Evolutionary conservation across 2,797 vertebrate species (phyloP).

Genomic region (Hapalemur alaotrensis): DNA sequence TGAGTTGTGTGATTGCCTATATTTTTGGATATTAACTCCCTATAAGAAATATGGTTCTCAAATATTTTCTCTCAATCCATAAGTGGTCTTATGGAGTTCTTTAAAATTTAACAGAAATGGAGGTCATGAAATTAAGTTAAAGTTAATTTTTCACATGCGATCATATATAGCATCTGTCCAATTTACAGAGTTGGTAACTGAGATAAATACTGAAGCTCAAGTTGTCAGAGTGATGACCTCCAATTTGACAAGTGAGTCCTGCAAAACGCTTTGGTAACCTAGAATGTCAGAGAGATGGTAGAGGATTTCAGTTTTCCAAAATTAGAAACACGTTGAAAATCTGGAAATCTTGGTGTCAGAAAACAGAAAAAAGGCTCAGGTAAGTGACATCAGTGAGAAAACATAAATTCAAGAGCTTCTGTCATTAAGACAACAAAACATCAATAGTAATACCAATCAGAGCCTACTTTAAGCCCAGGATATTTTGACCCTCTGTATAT

Average conservation of each 20-base stretch:
- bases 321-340: neutral
- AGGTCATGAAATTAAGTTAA: neutral
- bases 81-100: neutral
- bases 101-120: neutral
- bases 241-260: neutral
- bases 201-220: neutral
- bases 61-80: neutral
- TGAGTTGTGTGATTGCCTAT: neutral
- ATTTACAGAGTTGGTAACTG: neutral
- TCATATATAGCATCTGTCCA: neutral
- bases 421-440: neutral
- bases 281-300: neutral
- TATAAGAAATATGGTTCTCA: neutral
- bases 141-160: neutral
- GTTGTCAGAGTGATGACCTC: neutral
- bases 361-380: neutral
- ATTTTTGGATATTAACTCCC: neutral
- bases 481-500: neutral
- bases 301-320: neutral
- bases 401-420: neutral
- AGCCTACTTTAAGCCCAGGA: neutral
- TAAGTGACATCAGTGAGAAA: neutral
- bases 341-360: neutral
- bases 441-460: neutral
- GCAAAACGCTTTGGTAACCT: neutral